Evolutionary conservation across 2,113 vertebrate species (phyloP).

Genomic region (Eptatretus burgeri): DNA sequence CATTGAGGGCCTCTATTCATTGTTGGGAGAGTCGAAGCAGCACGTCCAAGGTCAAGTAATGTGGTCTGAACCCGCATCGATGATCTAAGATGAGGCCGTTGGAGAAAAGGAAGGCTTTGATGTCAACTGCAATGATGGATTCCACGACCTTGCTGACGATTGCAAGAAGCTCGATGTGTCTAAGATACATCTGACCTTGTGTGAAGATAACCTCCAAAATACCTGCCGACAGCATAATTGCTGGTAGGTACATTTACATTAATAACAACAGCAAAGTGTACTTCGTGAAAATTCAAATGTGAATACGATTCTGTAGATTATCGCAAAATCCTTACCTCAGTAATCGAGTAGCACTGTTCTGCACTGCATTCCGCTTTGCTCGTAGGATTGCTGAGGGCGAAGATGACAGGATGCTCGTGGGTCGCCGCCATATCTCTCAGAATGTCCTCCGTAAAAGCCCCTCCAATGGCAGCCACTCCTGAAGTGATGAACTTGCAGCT

Average conservation of each 20-base stretch:
- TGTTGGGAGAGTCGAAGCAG: too few species aligned
- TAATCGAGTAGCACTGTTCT: conserved; percentile 61
- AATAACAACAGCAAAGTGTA: not conserved
- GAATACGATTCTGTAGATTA: not conserved
- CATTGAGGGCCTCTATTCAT: too few species aligned
- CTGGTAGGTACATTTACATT: not conserved
- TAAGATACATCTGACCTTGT: too few species aligned
- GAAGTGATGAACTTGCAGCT: conserved; percentile 7
- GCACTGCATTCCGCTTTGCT: conserved; percentile 93
- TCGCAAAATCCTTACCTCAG: conserved; percentile 27
- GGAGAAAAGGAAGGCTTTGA: too few species aligned
- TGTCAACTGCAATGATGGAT: too few species aligned
- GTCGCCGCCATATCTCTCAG: conserved; percentile 57
- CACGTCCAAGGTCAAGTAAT: too few species aligned
- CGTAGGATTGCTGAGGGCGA: conserved; percentile 88
- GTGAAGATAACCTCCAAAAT: too few species aligned
- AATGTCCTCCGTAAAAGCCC: conserved; percentile 58
- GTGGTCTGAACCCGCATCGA: too few species aligned
- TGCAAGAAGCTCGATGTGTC: too few species aligned
- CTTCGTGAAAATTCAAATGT: not conserved
- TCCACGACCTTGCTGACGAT: too few species aligned
- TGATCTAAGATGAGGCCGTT: too few species aligned
- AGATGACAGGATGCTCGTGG: conserved; percentile 61
- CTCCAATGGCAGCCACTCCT: conserved; percentile 66
- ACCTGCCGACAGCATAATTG: too few species aligned